Evolutionary conservation across 2,113 vertebrate species (phyloP).

Genomic region (Riparia riparia): DNA sequence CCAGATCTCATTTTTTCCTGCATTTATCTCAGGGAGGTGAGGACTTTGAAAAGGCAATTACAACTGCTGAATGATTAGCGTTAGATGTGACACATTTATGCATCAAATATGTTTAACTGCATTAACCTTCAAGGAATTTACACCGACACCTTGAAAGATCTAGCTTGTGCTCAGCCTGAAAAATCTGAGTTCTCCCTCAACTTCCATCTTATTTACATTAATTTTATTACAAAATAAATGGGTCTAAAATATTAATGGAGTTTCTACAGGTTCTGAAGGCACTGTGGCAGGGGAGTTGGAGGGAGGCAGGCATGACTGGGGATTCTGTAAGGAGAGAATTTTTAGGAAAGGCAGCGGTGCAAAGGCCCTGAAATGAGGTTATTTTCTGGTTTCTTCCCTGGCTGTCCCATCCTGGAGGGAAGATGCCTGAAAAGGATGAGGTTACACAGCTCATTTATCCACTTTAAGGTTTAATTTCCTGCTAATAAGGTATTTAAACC

Average conservation of each 20-base stretch:
- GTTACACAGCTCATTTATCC: background rate
- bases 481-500: slow-evolving; percentile 32
- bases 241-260: background rate
- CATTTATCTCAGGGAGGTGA: slow-evolving; percentile 37
- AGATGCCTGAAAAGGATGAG: background rate
- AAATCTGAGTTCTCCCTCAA: slow-evolving; percentile 50
- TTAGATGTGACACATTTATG: slow-evolving; percentile 64
- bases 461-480: slow-evolving; percentile 36
- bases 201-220: slow-evolving; percentile 70
- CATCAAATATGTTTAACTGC: slow-evolving; percentile 71
- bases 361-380: background rate
- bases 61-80: slow-evolving; percentile 63
- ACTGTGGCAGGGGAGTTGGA: background rate
- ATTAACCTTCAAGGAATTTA: slow-evolving; percentile 75
- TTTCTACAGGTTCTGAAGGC: background rate
- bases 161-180: slow-evolving; percentile 21
- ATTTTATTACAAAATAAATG: slow-evolving; percentile 70
- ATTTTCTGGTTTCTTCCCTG: background rate
- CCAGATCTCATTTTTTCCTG: background rate
- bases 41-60: slow-evolving; percentile 69
- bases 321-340: background rate
- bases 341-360: background rate
- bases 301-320: background rate
- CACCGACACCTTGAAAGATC: slow-evolving; percentile 36
- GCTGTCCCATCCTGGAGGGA: background rate